Base-by-base conservation (phyloP, 2,888 invertebrate genomes). In the Leptinotarsa juncta region DNA sequence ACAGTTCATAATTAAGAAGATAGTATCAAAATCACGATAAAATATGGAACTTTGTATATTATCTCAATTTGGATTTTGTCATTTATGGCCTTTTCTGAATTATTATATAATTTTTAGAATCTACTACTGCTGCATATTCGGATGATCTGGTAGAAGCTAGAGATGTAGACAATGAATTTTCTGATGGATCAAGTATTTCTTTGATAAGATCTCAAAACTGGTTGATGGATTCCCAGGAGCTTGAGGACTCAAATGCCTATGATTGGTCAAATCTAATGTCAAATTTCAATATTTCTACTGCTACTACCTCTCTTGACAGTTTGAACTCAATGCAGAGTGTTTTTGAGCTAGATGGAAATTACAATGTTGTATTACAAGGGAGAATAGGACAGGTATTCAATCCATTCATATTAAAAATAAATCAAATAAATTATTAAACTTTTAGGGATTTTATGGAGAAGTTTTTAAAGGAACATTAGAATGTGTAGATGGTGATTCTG, bases 391-490 rank as follows among this genome's bases (percentile, higher is more conserved):
- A 92, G 85, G 90, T 90, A 84, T 51, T 51, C n/a, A 15, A 51
- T n/a, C 4, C n/a, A 51, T 51, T 51, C 51, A 51, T 16, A 51
- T 51, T 12, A 7, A 51, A 51, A 16, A 51, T 51, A 1, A 51
- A 51, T 51, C n/a, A 15, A 51, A 51, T 51, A 10, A 42, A 42
- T 5, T 57, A 12, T 20, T 69, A 1, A 15, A 10, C 57, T 67
- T 77, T 26, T 86, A 94, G 91, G 97, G 97, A 2, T 95, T 94
- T 87, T 97, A 96, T 86, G 97, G 97, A 0, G 94, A 94, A 83
- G 97, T 97, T 2, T 95, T 92, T 87, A 92, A 92, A 80, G 97
- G 95, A 0, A 92, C 91, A 81, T 89, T 94, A 87, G 93, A 94
- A 85, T 89, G 88, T 80, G 88, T 88, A 68, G 87, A 86, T 71